These are phyloP conservation scores for Atherinomorus stipes DNA, from an alignment of 2,113 vertebrate genomes.

Conservation along the genomic window DNA sequence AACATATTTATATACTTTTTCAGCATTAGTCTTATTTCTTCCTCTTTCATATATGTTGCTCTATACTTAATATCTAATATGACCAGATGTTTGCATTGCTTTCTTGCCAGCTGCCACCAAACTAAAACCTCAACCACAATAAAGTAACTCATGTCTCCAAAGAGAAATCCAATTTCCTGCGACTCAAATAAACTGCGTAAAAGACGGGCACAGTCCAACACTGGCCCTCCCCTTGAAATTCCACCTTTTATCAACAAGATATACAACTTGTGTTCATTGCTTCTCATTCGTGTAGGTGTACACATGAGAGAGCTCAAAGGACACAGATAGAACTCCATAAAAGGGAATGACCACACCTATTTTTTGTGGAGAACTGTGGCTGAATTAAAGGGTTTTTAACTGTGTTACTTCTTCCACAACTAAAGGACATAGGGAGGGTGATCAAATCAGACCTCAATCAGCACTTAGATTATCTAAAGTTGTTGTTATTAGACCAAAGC, in stretches of 20 bases:
- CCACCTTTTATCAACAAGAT: slow-evolving; percentile 68
- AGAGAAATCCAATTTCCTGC: slow-evolving; percentile 22
- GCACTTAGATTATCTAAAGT: neutral
- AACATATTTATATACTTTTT: neutral
- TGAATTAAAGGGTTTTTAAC: slow-evolving; percentile 1
- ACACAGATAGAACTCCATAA: slow-evolving; percentile 43
- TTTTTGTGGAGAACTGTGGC: slow-evolving; percentile 1
- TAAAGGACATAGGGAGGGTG: neutral
- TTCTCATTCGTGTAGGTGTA: slow-evolving; percentile 47
- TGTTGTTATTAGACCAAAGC: neutral
- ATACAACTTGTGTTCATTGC: slow-evolving; percentile 59
- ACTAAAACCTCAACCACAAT: neutral
- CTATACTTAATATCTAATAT: neutral
- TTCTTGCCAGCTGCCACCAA: neutral
- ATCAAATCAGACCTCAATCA: neutral
- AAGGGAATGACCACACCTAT: slow-evolving; percentile 68
- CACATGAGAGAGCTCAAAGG: slow-evolving; percentile 58
- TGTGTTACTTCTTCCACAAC: neutral
- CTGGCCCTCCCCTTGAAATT: slow-evolving; percentile 45
- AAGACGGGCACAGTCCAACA: slow-evolving; percentile 13
- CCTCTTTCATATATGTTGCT: neutral
- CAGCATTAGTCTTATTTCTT: neutral
- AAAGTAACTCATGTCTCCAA: neutral
- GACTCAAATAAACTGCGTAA: slow-evolving; percentile 4
- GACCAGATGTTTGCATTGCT: too few relatives aligned